These are phyloP conservation scores for Alces alces DNA, from an alignment of 2,113 vertebrate genomes.

Conservation along the genomic window DNA sequence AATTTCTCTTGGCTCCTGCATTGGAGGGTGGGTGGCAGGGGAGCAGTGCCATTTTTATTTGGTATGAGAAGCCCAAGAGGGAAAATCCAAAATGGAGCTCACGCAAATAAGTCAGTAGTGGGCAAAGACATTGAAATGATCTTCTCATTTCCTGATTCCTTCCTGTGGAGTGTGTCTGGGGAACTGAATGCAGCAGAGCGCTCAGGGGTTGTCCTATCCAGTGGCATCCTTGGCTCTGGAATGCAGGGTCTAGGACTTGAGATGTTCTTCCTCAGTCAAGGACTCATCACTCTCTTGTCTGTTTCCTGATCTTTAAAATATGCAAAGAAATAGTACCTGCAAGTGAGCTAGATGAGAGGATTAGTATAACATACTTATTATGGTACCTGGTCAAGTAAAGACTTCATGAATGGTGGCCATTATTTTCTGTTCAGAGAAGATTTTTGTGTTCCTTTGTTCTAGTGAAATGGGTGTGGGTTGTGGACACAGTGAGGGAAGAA, in stretches of 20 bases:
- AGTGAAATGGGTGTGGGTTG: not conserved
- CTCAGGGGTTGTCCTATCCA: not conserved
- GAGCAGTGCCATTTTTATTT: not conserved
- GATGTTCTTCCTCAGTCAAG: not conserved
- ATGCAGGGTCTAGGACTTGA: not conserved
- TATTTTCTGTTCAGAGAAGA: not conserved
- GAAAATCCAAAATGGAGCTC: not conserved
- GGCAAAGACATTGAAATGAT: not conserved
- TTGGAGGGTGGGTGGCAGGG: not conserved
- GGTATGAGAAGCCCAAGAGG: not conserved
- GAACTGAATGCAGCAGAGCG: not conserved
- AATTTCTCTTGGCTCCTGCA: not conserved
- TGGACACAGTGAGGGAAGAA: not conserved
- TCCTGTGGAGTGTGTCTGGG: not conserved
- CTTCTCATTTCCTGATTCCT: not conserved
- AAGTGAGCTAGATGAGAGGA: not conserved
- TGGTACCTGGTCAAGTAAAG: not conserved
- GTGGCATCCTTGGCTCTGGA: not conserved
- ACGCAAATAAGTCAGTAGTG: not conserved
- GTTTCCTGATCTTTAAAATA: not conserved
- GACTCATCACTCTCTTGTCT: not conserved
- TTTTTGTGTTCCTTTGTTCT: not conserved
- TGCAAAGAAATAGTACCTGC: not conserved
- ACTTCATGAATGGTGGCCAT: not conserved
- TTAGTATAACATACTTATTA: not conserved